Conservation (phyloP, 2,888 invertebrate genomes). For the Microctonus hyperodae region DNA sequence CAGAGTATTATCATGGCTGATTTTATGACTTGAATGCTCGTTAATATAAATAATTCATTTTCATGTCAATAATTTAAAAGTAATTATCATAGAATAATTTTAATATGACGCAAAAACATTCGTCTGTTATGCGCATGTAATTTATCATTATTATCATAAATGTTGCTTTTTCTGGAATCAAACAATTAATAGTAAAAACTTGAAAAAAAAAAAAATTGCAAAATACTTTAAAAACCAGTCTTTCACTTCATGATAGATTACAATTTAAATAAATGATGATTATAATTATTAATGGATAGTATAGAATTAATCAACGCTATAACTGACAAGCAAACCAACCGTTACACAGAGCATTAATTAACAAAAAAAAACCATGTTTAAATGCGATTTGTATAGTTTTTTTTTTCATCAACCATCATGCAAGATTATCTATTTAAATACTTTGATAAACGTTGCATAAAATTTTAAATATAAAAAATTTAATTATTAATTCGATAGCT, state of each 20-base stretch:
- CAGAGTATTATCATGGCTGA: slow-evolving; percentile 30
- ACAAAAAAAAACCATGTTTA: background rate
- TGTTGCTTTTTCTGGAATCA: background rate
- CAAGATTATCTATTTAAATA: background rate
- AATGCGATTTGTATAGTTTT: background rate
- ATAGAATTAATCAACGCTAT: background rate
- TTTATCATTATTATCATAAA: background rate
- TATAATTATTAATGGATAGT: background rate
- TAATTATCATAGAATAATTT: background rate
- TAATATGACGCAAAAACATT: background rate
- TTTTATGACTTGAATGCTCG: background rate
- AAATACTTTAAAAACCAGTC: background rate
- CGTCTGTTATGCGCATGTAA: background rate
- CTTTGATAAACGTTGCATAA: background rate
- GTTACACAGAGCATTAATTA: background rate
- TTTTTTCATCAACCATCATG: background rate
- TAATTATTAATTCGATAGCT: background rate
- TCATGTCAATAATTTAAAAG: background rate
- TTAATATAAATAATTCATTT: background rate
- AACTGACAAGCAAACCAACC: background rate
- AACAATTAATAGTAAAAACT: background rate
- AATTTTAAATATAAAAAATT: background rate
- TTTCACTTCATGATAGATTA: slow-evolving; percentile 6
- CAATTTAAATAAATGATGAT: background rate
- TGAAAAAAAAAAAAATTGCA: background rate